Base-by-base conservation (phyloP, 2,888 invertebrate species). In the Caenorhabditis wallacei region DNA sequence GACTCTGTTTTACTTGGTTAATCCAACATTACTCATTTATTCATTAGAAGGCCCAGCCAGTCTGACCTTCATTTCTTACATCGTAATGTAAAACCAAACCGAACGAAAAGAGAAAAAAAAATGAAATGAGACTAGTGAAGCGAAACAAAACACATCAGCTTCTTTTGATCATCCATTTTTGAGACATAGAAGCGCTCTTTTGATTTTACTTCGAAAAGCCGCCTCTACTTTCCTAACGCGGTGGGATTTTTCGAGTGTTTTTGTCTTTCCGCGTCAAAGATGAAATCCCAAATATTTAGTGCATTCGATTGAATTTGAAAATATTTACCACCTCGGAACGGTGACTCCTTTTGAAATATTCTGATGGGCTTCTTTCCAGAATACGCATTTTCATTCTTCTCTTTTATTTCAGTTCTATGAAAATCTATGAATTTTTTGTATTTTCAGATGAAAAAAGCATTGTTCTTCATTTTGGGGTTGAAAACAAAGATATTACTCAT, bases 81-180 rank as follows among this genome's bases (percentile, higher is more conserved):
- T 68, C 22, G 61, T 40, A 18, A 53, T 35, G 13, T 72, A 20
- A 30, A 54, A 18, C 30, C 37, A 51, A 75, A 51, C 22, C 43
- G 30, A 66, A 66, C 54, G 4, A 35, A 13, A 46, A 10, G 40
- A 61, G n/a, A 26, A 40, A 26, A 24, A 46, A 53, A 26, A 20
- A 48, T 40, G 43, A 26, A 51, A 54, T 56, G 35, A 70, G 46
- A 35, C 54, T 59, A 56, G 5, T 48, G 78, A 53, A 54, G 61
- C 78, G 59, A 63, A 63, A 63, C 66, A 68, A 54, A 69, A 76
- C 76, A 61, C 76, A 76, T 76, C 51, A 68, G 68, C 51, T 10
- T 46, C 61, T n/a, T n/a, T n/a, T 76, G 69, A 78, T 69, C 78
- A 69, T 63, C 35, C 26, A 35, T 40, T 69, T 46, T 46, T 70